A percentile compares a stretch with the other conserved stretches of the same genome.
These are phyloP conservation scores for Heliconius sara DNA, from an alignment of 2,888 invertebrate genomes.

Conservation along the genomic window DNA sequence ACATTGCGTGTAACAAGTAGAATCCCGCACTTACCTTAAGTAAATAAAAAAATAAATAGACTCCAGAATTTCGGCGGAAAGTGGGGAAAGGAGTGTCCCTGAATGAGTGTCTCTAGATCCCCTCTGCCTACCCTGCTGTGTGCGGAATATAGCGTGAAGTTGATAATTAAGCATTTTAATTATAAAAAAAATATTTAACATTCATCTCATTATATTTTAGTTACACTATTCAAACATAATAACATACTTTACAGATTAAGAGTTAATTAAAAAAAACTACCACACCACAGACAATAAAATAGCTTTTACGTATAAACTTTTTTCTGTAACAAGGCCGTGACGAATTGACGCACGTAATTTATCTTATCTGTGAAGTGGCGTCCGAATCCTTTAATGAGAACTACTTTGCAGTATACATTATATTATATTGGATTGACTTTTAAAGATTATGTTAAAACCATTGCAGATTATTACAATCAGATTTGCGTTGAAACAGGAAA, in stretches of 20 bases:
- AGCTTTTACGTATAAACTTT: conserved; percentile 16
- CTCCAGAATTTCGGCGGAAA: too few relatives aligned
- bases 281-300: conserved; percentile 16
- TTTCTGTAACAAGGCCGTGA: conserved; percentile 57
- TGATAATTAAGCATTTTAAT: too few relatives aligned
- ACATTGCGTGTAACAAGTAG: too few relatives aligned
- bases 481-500: neutral
- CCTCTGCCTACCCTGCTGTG: too few relatives aligned
- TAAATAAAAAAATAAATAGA: too few relatives aligned
- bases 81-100: too few relatives aligned
- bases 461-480: conserved; percentile 5
- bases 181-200: too few relatives aligned
- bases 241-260: neutral
- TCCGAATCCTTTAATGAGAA: conserved; percentile 41
- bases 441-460: conserved; percentile 5
- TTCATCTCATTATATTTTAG: too few relatives aligned
- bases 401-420: conserved; percentile 3
- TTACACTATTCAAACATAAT: too few relatives aligned
- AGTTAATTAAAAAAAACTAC: neutral
- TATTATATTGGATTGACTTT: conserved; percentile 10
- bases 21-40: too few relatives aligned
- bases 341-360: conserved; percentile 66
- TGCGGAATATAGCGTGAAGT: too few relatives aligned
- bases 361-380: conserved; percentile 68
- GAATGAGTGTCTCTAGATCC: too few relatives aligned